Conservation (phyloP, 2,888 invertebrate species). For the Malthinus flaveolus region DNA sequence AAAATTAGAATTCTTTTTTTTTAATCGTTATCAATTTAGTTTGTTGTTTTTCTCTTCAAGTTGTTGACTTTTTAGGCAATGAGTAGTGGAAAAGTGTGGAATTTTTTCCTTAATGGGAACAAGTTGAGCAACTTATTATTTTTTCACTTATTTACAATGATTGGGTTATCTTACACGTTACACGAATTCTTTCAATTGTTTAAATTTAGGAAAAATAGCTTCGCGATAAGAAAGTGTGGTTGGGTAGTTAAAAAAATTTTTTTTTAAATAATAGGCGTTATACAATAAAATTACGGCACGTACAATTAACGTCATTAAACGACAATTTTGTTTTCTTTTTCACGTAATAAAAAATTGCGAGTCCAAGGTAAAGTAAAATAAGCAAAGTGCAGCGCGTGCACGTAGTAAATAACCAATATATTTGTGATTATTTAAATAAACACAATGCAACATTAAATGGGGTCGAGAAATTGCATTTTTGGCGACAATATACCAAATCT, state of each 20-base stretch:
- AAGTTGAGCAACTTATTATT: not conserved
- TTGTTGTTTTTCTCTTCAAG: no score
- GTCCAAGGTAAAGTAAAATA: conserved; percentile 1
- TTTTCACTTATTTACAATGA: no score
- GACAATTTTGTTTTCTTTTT: conserved; percentile 3
- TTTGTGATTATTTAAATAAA: no score
- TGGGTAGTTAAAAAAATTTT: not conserved
- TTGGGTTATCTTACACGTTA: no score
- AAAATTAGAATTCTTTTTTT: no score
- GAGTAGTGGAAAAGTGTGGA: no score
- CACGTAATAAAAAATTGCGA: conserved; percentile 2
- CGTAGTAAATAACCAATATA: not conserved
- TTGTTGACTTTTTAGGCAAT: no score
- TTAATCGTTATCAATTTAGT: no score
- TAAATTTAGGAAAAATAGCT: not conserved
- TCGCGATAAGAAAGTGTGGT: not conserved
- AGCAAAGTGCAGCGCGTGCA: conserved; percentile 3
- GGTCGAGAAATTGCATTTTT: no score
- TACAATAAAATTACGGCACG: not conserved
- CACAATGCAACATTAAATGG: no score
- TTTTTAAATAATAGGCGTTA: not conserved
- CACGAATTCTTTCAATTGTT: no score
- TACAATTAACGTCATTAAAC: conserved; percentile 1
- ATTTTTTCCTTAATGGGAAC: not conserved
- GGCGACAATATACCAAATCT: no score